Evolutionary conservation across 2,113 vertebrate genomes (phyloP).

Genomic region (Alces alces): DNA sequence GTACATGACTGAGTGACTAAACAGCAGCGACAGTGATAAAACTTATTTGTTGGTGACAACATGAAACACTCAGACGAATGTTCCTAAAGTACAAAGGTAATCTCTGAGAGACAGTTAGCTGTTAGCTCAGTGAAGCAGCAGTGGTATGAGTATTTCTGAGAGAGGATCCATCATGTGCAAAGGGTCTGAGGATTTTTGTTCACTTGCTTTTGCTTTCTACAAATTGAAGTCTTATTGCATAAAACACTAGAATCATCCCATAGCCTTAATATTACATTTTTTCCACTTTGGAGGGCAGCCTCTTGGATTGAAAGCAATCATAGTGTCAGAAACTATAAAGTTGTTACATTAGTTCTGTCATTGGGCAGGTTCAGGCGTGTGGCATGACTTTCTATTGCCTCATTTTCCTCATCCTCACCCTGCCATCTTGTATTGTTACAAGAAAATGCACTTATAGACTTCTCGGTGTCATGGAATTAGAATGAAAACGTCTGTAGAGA

Average conservation of each 20-base stretch:
- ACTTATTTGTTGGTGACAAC: background rate
- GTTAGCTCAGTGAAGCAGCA: background rate
- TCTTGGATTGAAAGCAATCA: constrained; percentile 7
- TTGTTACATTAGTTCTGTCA: constrained; percentile 26
- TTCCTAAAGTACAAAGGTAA: background rate
- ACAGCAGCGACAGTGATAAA: background rate
- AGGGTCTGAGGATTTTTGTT: background rate
- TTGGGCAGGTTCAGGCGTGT: background rate
- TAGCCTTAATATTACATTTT: constrained; percentile 15
- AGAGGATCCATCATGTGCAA: background rate
- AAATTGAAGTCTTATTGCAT: background rate
- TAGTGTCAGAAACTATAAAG: constrained; percentile 37
- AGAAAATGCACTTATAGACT: constrained; percentile 49
- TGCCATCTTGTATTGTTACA: background rate
- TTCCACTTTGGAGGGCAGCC: background rate
- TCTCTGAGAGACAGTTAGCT: background rate
- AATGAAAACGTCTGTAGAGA: constrained; percentile 51
- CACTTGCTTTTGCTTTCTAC: constrained; percentile 3
- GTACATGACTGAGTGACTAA: background rate
- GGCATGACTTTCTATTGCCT: constrained; percentile 46
- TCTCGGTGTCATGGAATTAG: constrained; percentile 47
- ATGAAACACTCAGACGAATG: background rate
- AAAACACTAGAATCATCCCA: background rate
- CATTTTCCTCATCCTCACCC: constrained; percentile 28
- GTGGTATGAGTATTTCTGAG: background rate